Percentiles rank a stretch among this genome's conserved stretches.
Conservation (phyloP, 2,113 vertebrate genomes). For the Myotis yumanensis region DNA sequence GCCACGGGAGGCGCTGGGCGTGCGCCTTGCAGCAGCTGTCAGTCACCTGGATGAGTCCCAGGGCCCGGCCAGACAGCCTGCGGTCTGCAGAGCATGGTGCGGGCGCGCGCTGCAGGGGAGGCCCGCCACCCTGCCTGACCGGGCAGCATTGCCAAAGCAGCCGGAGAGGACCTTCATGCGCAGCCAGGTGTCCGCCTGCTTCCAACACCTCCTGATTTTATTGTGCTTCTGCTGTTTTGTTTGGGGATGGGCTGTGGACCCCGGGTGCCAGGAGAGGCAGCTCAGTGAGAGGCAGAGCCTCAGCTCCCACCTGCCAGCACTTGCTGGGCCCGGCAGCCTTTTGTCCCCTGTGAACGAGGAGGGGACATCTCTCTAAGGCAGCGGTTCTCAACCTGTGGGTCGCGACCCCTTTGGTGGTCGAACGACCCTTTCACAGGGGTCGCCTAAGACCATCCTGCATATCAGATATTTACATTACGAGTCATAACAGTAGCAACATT, state of each 20-base stretch:
- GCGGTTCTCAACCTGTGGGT: too few species aligned
- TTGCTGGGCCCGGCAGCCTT: background rate
- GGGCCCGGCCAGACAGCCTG: background rate
- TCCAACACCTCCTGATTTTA: accelerated
- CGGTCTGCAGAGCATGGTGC: accelerated
- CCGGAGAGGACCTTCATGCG: background rate
- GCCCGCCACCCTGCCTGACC: background rate
- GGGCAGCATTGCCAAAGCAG: accelerated
- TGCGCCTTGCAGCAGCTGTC: too few species aligned
- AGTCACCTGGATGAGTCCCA: background rate
- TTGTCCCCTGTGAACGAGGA: background rate
- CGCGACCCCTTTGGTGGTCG: too few species aligned
- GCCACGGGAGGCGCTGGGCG: too few species aligned
- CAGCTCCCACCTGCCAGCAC: background rate
- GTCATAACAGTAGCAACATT: too few species aligned
- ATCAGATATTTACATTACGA: too few species aligned
- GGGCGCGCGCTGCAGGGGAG: accelerated
- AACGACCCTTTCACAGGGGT: too few species aligned
- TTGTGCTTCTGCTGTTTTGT: background rate
- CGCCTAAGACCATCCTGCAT: too few species aligned
- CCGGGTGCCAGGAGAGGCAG: accelerated
- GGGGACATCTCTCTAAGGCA: too few species aligned
- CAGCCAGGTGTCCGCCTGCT: accelerated
- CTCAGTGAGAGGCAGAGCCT: background rate
- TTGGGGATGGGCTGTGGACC: background rate